Conservation (phyloP, 2,113 vertebrate genomes). For the Ptilonorhynchus violaceus region DNA sequence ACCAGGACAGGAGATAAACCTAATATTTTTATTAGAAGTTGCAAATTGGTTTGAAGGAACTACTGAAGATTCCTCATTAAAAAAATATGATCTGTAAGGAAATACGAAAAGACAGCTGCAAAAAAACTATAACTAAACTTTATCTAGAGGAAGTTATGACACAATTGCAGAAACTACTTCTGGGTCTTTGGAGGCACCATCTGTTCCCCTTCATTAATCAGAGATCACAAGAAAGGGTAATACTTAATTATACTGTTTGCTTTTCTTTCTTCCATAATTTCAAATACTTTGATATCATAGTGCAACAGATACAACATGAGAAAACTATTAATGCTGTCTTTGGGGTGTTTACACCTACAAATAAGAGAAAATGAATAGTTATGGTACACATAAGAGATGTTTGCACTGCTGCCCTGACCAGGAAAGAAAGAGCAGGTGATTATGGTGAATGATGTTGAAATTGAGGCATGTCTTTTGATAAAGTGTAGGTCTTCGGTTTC, state of each 20-base stretch:
- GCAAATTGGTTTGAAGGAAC: background rate
- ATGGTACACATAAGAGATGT: background rate
- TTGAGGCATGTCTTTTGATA: background rate
- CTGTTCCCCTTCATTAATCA: background rate
- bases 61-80: background rate
- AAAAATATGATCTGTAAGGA: background rate
- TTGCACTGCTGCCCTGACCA: background rate
- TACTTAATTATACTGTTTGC: background rate
- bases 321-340: background rate
- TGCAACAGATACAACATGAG: background rate
- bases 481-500: background rate
- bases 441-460: background rate
- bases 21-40: background rate
- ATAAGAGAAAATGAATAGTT: background rate
- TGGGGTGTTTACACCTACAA: background rate
- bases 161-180: background rate
- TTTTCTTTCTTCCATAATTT: background rate
- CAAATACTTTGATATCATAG: background rate
- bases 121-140: background rate
- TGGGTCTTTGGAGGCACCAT: background rate
- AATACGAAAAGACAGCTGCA: background rate
- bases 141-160: background rate
- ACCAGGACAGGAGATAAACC: background rate
- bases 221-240: background rate
- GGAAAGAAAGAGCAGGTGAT: background rate